These are phyloP conservation scores for Timandra comae DNA, from an alignment of 2,888 invertebrate genomes.

Conservation along the genomic window DNA sequence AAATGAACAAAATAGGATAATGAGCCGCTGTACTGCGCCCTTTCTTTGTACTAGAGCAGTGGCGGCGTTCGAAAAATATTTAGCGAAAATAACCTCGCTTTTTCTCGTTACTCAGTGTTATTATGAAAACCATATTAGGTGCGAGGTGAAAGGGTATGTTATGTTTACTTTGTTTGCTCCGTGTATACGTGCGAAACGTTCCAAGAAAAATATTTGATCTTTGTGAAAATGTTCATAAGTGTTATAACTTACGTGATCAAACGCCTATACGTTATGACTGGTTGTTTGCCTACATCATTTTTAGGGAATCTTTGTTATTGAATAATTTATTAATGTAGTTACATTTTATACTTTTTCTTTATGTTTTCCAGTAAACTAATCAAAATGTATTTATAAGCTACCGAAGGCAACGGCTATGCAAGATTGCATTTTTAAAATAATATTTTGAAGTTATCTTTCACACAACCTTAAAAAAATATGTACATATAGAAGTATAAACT, in stretches of 20 bases:
- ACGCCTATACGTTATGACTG: neutral
- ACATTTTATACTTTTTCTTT: neutral
- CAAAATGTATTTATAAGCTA: neutral
- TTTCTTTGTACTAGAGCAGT: slow-evolving; percentile 7
- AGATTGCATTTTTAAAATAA: too few species aligned
- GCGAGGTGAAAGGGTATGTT: slow-evolving; percentile 14
- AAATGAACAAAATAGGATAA: slow-evolving; percentile 45
- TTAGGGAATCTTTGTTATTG: neutral
- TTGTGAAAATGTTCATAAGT: slow-evolving; percentile 3
- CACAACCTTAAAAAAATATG: too few species aligned
- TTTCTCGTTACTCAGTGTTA: slow-evolving; percentile 18
- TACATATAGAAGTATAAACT: too few species aligned
- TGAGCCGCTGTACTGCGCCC: slow-evolving; percentile 27
- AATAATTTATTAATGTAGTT: neutral
- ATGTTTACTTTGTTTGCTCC: slow-evolving; percentile 12
- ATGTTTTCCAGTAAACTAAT: neutral
- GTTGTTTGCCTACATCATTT: neutral
- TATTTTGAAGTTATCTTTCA: too few species aligned
- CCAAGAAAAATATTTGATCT: slow-evolving; percentile 5
- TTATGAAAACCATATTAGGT: slow-evolving; percentile 22
- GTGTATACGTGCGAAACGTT: slow-evolving; percentile 9
- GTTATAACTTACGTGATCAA: slow-evolving; percentile 1
- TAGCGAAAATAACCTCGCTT: slow-evolving; percentile 17
- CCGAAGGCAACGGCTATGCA: too few species aligned
- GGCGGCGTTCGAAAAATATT: slow-evolving; percentile 20